Evolutionary conservation across 1,140 invertebrate genomes (phyloP).

Genomic region (Harpegnathos saltator): DNA sequence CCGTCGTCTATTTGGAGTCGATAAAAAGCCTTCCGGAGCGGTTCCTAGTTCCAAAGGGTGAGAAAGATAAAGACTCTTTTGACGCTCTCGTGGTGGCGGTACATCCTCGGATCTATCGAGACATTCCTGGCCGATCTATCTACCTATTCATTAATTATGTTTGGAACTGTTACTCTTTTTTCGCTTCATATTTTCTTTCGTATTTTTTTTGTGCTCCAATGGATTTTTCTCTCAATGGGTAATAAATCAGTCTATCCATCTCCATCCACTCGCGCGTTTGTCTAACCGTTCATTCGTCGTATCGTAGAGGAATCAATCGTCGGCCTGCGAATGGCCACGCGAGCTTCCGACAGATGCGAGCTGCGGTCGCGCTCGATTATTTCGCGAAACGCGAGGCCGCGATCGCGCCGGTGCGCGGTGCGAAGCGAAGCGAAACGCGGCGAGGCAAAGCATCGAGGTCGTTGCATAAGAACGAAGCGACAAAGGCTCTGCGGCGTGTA

Average conservation of each 20-base stretch:
- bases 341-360: slow-evolving; percentile 58
- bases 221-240: not conserved
- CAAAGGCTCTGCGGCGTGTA: slow-evolving; percentile 1
- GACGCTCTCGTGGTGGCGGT: too few relatives aligned
- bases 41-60: too few relatives aligned
- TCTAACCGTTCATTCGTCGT: not conserved
- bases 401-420: too few relatives aligned
- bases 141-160: too few relatives aligned
- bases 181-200: too few relatives aligned
- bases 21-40: too few relatives aligned
- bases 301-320: slow-evolving; percentile 12
- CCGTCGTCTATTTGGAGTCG: too few relatives aligned
- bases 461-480: slow-evolving; percentile 33
- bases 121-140: too few relatives aligned
- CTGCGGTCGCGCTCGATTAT: slow-evolving; percentile 50
- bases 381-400: not conserved
- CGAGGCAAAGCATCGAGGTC: not conserved
- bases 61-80: too few relatives aligned
- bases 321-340: not conserved
- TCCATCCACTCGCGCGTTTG: too few relatives aligned
- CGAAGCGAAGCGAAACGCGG: not conserved
- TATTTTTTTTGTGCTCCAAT: not conserved
- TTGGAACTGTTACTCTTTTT: too few relatives aligned
- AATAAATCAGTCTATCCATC: not conserved
- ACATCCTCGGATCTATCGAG: too few relatives aligned